phyloP scores from a whole-genome alignment of 2,797 vertebrate genomes.

The Rachycentron canadum region DNA sequence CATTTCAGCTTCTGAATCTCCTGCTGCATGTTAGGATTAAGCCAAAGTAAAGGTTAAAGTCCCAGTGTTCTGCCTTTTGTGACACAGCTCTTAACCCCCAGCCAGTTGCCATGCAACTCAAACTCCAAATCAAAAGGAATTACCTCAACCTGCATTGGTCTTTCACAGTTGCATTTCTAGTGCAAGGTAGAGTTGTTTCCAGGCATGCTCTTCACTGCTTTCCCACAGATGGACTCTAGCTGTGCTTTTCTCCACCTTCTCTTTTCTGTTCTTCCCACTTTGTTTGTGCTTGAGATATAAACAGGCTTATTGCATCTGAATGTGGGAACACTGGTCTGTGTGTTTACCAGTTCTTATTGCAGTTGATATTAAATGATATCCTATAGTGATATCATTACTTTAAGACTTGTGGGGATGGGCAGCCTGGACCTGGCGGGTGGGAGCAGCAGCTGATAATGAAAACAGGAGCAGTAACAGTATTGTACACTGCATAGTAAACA shows the following conservation, averaged over 20 bases:
- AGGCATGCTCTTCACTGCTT: conserved; percentile 35
- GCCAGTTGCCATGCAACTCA: conserved; percentile 82
- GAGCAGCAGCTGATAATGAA: conserved; percentile 45
- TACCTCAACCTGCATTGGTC: conserved; percentile 67
- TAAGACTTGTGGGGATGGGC: conserved; percentile 35
- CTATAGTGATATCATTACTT: conserved; percentile 29
- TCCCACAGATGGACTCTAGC: conserved; percentile 47
- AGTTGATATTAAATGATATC: conserved; percentile 47
- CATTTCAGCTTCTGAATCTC: conserved; percentile 9
- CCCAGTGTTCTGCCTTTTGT: conserved; percentile 58
- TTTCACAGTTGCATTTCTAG: conserved; percentile 59
- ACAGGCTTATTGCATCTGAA: conserved; percentile 16
- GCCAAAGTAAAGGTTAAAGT: conserved; percentile 70
- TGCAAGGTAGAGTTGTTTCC: conserved; percentile 42
- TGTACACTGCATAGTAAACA: conserved; percentile 78
- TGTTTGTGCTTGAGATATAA: conserved; percentile 11
- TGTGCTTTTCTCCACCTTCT: conserved; percentile 24
- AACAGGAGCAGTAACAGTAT: conserved; percentile 46
- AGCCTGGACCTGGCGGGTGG: conserved; percentile 27
- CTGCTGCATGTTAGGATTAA: conserved; percentile 2
- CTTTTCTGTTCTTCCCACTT: conserved; percentile 15
- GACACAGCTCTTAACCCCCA: conserved; percentile 71
- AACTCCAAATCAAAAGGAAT: conserved; percentile 77
- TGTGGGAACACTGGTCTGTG: conserved; percentile 10
- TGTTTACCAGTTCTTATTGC: conserved; percentile 27